Percentiles rank a stretch among this genome's conserved stretches.
Evolutionary conservation across 2,113 vertebrate species (phyloP).

Genomic region (Hydrochoerus hydrochaeris): DNA sequence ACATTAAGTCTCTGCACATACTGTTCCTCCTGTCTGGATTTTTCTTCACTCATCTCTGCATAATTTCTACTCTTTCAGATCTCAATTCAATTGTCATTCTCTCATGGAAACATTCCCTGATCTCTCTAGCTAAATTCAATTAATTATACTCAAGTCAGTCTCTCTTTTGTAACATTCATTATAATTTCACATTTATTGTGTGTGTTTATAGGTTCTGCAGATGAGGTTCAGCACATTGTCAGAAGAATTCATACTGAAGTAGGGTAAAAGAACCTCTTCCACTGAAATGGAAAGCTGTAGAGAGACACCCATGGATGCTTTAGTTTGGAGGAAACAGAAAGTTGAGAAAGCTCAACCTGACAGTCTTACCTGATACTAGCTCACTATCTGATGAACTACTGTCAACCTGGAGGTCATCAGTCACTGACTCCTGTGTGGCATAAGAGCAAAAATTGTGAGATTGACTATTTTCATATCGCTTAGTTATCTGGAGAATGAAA

Average conservation of each 20-base stretch:
- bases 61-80: conserved; percentile 46
- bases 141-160: conserved; percentile 5
- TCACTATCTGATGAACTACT: conserved; percentile 76
- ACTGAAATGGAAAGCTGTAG: neutral
- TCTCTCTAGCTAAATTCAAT: conserved; percentile 29
- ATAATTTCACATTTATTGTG: neutral
- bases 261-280: neutral
- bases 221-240: neutral
- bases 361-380: conserved; percentile 84
- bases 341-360: neutral
- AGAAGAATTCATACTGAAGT: neutral
- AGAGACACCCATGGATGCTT: neutral
- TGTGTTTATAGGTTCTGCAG: neutral
- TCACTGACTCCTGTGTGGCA: conserved; percentile 81
- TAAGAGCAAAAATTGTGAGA: conserved; percentile 61
- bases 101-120: conserved; percentile 3
- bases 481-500: conserved; percentile 57
- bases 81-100: conserved; percentile 14
- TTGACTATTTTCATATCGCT: conserved; percentile 29
- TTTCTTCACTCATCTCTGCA: neutral
- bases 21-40: neutral
- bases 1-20: neutral
- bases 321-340: conserved; percentile 17
- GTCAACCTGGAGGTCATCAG: conserved; percentile 64
- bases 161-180: conserved; percentile 8